Base-by-base conservation (phyloP, 2,888 invertebrate species). In the Byasa hedistus region DNA sequence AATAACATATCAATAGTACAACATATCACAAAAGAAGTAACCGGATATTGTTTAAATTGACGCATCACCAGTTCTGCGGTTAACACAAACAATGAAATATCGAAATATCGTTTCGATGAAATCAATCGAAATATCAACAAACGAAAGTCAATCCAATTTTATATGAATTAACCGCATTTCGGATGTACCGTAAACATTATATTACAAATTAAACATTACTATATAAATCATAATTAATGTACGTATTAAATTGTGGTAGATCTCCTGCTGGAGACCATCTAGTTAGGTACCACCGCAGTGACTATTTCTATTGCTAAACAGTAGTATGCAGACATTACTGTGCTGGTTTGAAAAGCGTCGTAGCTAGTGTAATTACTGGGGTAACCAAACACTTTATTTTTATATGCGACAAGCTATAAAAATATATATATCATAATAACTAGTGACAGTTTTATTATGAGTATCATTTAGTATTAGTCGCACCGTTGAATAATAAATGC, bases 71-170 rank as follows among this genome's bases (percentile, higher is more conserved):
- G 55, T 2, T 61, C 27, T 39, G 55, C 44, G 61, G 61, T 44
- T 10, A 7, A 10, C 3, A 12, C 55, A 44, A 55, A 61, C 61
- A 61, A 61, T 61, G 36, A 22, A 61, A 24, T 61, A 44, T 36
- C 55, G 24, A 61, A 36, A 39, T 23, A 10, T 17, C n/a, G 39
- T 36, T 61, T 44, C 23, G 39, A 55, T 55, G 55, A 55, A 61
- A 55, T 61, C 55, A 55, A 55, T 24, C 55, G 61, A 23, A 61
- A 54, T 36, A 61, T 27, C 36, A 61, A 61, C 61, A 61, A 39
- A 5, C 36, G 39, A 55, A 61, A 39, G 36, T 32, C 39, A 61
- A 61, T n/a, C 23, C 55, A 61, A 61, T 39, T 55, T 54, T 15
- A 22, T 54, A 22, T 22, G 52, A 21, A 54, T 54, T 54, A 0